Evolutionary conservation across 1,140 invertebrate genomes (phyloP), one percentile per base, ranked within the genome.

Genomic region (Sitobion miscanthi): DNA sequence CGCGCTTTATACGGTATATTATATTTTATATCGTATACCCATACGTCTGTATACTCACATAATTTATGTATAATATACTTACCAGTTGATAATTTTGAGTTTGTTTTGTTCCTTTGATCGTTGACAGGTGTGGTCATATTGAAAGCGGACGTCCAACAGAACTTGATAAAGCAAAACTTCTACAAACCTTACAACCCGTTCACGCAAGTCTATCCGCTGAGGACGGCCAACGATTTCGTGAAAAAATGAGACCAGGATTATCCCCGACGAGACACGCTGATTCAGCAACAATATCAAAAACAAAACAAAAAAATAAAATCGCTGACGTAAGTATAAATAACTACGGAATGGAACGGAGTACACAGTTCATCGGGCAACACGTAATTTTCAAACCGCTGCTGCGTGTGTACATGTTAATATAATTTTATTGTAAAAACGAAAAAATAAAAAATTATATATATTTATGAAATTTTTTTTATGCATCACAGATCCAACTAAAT

Each of bases 91-190:
- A 17, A n/a, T n/a, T n/a, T 4, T 11, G 11, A 1, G 62, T 11
- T 62, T n/a, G 0, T n/a, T 45, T 47, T 86, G 49, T 49, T 49
- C 3, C n/a, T 42, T 49, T 57, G 21, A 90, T 45, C 21, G 20
- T 90, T 8, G 2, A 90, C 95, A 96, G 96, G 97, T 95, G 97
- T 98, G 94, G 97, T 98, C 52, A 98, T 98, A 95, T 95, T 98
- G n/a, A 96, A 97, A 94, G 97, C 97, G 82, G 97, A 98, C 95
- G 96, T 98, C 21, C 97, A 98, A 94, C 96, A 96, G 25, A 96
- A 97, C 5, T 95, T 95, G 92, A 94, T 93, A 94, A 95, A 95
- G 57, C 94, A 94, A 83, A 94, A 94, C 35, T 93, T 89, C 6
- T 93, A 94, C 38, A 96, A 97, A 62, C 95, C 96, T 52, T 97